Evolutionary conservation across 2,888 invertebrate species (phyloP), one percentile per base, ranked within the genome.

Genomic region (Tetragonisca angustula): DNA sequence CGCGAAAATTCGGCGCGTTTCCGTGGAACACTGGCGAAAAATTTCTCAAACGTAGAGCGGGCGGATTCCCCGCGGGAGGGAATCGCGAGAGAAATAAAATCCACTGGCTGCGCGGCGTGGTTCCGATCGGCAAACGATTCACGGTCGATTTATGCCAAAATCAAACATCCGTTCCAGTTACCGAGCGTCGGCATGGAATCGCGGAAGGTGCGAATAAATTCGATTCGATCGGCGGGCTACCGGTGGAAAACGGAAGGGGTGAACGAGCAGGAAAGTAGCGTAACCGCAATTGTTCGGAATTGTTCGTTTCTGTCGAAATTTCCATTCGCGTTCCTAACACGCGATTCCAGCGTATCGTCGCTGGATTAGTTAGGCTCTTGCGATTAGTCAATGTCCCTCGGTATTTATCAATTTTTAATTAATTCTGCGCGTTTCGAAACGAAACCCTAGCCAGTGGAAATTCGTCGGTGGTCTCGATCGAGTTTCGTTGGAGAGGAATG

Each of bases 171-270:
- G 80, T 67, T 65, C 59, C 59, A 43, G 67, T 81, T 77, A 77
- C 77, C 50, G 19, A 67, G 71, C 56, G 65, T 64, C 52, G 59
- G 64, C 1, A 71, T 67, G 59, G 71, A 65, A 67, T 71, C 77
- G 80, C 70, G 80, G 70, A 81, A 77, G 78, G 71, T 24, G 77
- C 80, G 67, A 81, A 81, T 81, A 81, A 81, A 81, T 61, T 67
- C 65, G 77, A 77, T 77, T 78, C 65, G 59, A 67, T 77, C 71
- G 77, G 24, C 27, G 36, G 54, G 50, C 24, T 21, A 65, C 2
- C 19, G 21, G 52, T 59, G 70, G 77, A 65, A 77, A 80, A n/a
- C 43, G 27, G 36, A 27, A 36, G 49, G 49, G 0, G 17, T 11
- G 13, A 21, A 32, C 17, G 54, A 50, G 21, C 50, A 13, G 50